Evolutionary conservation across 2,888 invertebrate genomes (phyloP).

Genomic region (Sesia apiformis): DNA sequence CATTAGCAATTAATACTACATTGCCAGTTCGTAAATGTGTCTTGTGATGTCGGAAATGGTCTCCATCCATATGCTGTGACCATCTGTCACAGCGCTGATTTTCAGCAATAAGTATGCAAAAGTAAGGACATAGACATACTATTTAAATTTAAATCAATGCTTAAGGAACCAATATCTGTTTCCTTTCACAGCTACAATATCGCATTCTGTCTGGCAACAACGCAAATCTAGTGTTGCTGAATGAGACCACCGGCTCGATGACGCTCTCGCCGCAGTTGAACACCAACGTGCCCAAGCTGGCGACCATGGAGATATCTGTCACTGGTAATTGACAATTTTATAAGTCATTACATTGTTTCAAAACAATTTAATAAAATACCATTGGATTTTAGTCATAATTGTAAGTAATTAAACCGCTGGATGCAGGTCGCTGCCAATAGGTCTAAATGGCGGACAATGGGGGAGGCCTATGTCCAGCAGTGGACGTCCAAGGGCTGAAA

Average conservation of each 20-base stretch:
- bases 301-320: constrained; percentile 95
- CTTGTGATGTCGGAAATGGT: no score
- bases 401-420: no score
- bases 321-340: constrained; percentile 67
- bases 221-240: constrained; percentile 89
- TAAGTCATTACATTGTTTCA: neutral
- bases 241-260: constrained; percentile 88
- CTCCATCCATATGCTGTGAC: no score
- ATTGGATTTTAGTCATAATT: neutral
- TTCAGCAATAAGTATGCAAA: no score
- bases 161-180: neutral
- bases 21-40: no score
- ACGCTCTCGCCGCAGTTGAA: constrained; percentile 93
- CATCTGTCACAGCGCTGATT: no score
- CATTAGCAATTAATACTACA: no score
- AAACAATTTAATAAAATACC: neutral
- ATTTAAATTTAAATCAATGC: neutral
- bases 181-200: constrained; percentile 77
- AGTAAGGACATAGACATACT: no score
- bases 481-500: no score
- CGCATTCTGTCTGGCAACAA: constrained; percentile 93
- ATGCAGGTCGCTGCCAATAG: no score
- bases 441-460: no score
- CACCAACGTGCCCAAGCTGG: constrained; percentile 95
- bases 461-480: no score